Evolutionary conservation across 1,140 invertebrate species (phyloP).

Genomic region (Diorhabda elongata): DNA sequence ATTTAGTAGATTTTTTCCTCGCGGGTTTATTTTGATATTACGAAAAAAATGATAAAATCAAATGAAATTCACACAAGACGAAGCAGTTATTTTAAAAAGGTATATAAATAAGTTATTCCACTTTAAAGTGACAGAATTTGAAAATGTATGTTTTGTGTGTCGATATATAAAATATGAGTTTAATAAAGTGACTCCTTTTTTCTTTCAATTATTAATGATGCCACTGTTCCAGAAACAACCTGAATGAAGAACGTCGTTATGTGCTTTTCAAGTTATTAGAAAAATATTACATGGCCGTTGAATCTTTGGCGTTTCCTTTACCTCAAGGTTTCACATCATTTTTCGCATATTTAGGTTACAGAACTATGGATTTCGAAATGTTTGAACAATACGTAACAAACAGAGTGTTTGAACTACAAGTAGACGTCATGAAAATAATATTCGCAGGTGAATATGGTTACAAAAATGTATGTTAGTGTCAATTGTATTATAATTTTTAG

Average conservation of each 20-base stretch:
- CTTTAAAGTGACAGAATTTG: too few species aligned
- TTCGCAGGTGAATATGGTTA: conserved; percentile 59
- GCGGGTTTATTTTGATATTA: too few species aligned
- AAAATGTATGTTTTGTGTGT: too few species aligned
- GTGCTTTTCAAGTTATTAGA: conserved; percentile 70
- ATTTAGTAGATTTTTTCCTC: too few species aligned
- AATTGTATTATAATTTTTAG: conserved; percentile 45
- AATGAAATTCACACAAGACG: too few species aligned
- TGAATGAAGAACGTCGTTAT: conserved; percentile 61
- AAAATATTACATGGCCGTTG: conserved; percentile 70
- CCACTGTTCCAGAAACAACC: conserved; percentile 60
- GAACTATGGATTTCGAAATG: conserved; percentile 66
- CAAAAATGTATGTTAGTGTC: not conserved
- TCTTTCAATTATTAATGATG: conserved; percentile 3
- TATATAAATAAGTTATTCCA: too few species aligned
- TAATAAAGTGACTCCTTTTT: too few species aligned
- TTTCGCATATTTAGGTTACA: conserved; percentile 78
- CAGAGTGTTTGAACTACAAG: conserved; percentile 78
- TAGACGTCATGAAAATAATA: conserved; percentile 80
- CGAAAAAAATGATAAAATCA: too few species aligned
- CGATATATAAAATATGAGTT: too few species aligned
- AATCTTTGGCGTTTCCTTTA: conserved; percentile 75
- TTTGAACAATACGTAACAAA: conserved; percentile 77
- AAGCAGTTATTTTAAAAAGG: too few species aligned
- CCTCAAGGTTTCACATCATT: conserved; percentile 83